Base-by-base conservation (phyloP, 2,888 invertebrate species). In the Lydus trimaculatus region DNA sequence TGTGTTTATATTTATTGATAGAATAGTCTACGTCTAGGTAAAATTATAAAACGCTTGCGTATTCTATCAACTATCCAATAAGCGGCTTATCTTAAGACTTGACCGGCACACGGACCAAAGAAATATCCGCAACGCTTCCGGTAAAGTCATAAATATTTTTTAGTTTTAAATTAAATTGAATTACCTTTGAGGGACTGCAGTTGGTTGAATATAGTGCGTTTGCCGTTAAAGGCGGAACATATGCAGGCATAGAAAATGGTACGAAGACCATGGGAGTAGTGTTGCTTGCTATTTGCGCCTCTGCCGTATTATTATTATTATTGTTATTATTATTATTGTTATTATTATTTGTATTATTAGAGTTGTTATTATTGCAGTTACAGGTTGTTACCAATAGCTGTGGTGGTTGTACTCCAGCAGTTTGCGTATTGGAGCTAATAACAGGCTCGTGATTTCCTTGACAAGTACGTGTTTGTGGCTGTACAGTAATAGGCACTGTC, bases 191-290 rank as follows among this genome's bases (percentile, higher is more conserved):
- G 61, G 84, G 82, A 73, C 83, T 85, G 82, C 84, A 85, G 79
- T 81, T 85, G 77, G 79, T 82, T 75, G 83, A 81, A 70, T 84
- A 84, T 69, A 84, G 75, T 64, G 82, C 81, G 69, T 79, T 80
- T 61, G 81, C 83, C 17, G 84, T 83, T 79, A 85, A 83, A 31
- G 83, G 85, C 66, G 86, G 84, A 65, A 83, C 85, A 76, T 84
- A 85, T 78, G 80, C 85, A 71, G 86, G 85, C 73, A 86, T 84
- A 66, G 85, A 82, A 76, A 86, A 86, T 64, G 87, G 87, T 69
- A 87, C 86, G 79, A 87, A 86, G 77, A 87, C 82, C 87, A 87
- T 87, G 72, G 85, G 86, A 58, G 84, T 80, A 23, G 75, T 78
- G 73, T 76, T 74, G 67, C 76, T 73, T 60, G 79, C 73, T 64